These are phyloP conservation scores for Turritopsis rubra DNA, from an alignment of 30 jellyfish, hydroid and myxozoan genomes.

Conservation along the genomic window DNA sequence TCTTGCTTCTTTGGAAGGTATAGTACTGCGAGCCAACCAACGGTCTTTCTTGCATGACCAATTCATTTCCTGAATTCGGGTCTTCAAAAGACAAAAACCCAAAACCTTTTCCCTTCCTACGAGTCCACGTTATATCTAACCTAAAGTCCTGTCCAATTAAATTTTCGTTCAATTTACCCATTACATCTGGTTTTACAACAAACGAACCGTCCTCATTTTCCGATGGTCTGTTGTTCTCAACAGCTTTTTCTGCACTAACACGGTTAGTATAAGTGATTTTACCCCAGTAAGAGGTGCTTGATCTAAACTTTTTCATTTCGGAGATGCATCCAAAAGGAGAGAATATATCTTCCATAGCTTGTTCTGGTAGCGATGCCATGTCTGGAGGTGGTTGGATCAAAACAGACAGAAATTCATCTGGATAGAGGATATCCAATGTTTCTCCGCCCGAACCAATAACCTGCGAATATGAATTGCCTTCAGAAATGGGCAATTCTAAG, in stretches of 20 bases:
- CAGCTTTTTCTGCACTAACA: conserved; percentile 4
- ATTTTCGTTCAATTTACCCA: background rate
- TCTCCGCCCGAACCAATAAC: conserved; percentile 18
- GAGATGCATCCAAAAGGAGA: background rate
- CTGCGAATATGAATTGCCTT: background rate
- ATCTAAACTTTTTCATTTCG: background rate
- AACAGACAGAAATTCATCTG: conserved; percentile 3
- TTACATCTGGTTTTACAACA: conserved; percentile 11
- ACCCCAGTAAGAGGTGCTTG: conserved; percentile 14
- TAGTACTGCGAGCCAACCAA: conserved; percentile 1
- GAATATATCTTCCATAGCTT: background rate
- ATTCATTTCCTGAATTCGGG: background rate
- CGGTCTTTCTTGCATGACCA: background rate
- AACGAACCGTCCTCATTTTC: background rate
- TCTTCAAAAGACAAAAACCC: conserved; percentile 5
- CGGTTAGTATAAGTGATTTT: conserved; percentile 6
- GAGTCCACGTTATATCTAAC: conserved; percentile 1
- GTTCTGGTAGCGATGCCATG: background rate
- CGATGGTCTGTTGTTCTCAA: background rate
- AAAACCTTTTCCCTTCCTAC: conserved; percentile 8
- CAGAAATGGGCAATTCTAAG: conserved; percentile 1
- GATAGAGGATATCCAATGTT: background rate
- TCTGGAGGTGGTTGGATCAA: background rate
- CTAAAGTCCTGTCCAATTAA: background rate
- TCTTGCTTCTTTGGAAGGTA: background rate